Conservation (phyloP, 2,797 vertebrate genomes). For the Chrosomus eos region DNA sequence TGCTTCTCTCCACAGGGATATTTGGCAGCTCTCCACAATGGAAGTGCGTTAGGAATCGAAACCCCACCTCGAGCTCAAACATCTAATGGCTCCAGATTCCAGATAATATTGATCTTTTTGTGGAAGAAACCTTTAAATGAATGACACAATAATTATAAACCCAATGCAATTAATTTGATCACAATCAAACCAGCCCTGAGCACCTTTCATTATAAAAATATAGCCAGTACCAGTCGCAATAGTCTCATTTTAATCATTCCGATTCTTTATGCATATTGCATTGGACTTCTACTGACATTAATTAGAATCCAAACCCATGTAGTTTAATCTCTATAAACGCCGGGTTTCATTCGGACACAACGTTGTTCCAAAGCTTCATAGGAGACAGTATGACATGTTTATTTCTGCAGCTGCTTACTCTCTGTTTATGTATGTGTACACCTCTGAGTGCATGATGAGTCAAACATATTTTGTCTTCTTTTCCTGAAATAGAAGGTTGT, state of each 20-base stretch:
- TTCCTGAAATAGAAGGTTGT: not conserved
- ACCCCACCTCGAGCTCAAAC: conserved; percentile 56
- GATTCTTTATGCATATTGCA: conserved; percentile 10
- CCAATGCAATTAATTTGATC: conserved; percentile 65
- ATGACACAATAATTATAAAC: conserved; percentile 59
- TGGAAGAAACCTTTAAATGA: conserved; percentile 60
- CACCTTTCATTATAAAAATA: conserved; percentile 43
- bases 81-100: conserved; percentile 67
- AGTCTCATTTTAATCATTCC: not conserved
- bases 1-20: conserved; percentile 42
- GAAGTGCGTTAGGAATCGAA: conserved; percentile 51
- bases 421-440: not conserved
- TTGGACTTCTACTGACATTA: not conserved
- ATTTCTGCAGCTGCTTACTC: not conserved
- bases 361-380: not conserved
- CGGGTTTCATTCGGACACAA: not conserved
- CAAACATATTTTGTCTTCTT: not conserved
- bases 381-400: not conserved
- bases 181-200: conserved; percentile 57
- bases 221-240: not conserved
- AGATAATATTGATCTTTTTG: conserved; percentile 65
- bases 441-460: not conserved
- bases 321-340: conserved; percentile 8
- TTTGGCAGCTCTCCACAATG: conserved; percentile 56
- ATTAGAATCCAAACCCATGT: not conserved